These are phyloP conservation scores for Drosophila persimilis DNA, from an alignment of 1,140 invertebrate species.

Conservation along the genomic window DNA sequence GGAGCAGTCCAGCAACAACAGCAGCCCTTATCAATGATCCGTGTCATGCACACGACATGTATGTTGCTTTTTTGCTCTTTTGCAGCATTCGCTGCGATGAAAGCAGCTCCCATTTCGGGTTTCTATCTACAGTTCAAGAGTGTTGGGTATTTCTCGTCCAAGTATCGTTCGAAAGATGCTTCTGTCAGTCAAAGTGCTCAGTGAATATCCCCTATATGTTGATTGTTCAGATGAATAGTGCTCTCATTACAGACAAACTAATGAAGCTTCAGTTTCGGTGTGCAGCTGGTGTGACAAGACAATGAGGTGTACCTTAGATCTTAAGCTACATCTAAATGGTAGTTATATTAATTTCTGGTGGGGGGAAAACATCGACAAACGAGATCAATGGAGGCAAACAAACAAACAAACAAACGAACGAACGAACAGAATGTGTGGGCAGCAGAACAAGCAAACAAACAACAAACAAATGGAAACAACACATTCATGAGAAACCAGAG, in stretches of 20 bases:
- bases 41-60: too few species aligned
- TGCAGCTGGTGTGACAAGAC: constrained; percentile 2
- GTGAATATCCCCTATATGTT: neutral
- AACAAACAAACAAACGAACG: constrained; percentile 47
- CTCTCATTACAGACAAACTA: constrained; percentile 22
- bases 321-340: constrained; percentile 22
- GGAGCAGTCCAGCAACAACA: too few species aligned
- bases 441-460: constrained; percentile 54
- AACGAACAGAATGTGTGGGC: constrained; percentile 48
- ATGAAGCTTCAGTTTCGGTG: constrained; percentile 9
- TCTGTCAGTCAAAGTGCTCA: constrained; percentile 15
- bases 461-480: constrained; percentile 70
- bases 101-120: too few species aligned
- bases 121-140: too few species aligned
- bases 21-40: too few species aligned
- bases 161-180: neutral
- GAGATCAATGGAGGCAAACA: constrained; percentile 25
- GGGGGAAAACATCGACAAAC: neutral
- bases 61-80: too few species aligned
- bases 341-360: constrained; percentile 26
- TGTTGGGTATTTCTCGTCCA: too few species aligned
- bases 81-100: too few species aligned
- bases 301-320: constrained; percentile 14
- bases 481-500: constrained; percentile 50
- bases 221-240: constrained; percentile 21